A percentile compares a stretch with the other conserved stretches of the same genome.
These are phyloP conservation scores for Aurelia aurita DNA, from an alignment of 30 jellyfish, hydroid and myxozoan species.

Conservation along the genomic window DNA sequence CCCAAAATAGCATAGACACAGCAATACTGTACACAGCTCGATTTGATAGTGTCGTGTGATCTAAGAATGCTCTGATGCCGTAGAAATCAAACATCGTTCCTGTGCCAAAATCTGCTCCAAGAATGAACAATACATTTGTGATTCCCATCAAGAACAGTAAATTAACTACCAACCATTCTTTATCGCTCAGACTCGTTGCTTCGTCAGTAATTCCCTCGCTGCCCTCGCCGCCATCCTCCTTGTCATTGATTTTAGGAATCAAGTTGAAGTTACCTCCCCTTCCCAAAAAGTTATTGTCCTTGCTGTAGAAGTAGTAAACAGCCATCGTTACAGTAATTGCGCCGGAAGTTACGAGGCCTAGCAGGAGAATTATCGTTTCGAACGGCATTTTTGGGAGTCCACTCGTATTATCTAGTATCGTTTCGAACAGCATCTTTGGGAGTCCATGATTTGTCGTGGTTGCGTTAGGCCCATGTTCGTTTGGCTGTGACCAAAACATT, in stretches of 20 bases:
- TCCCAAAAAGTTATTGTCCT: slow-evolving; percentile 1
- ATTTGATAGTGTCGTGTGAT: slow-evolving; percentile 37
- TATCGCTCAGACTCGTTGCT: slow-evolving; percentile 8
- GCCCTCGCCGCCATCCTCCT: not conserved
- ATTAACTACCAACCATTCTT: slow-evolving; percentile 47
- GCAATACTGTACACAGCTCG: slow-evolving; percentile 41
- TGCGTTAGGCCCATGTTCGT: not conserved
- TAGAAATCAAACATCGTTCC: slow-evolving; percentile 58
- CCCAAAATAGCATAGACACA: slow-evolving; percentile 53
- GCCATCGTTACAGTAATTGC: slow-evolving; percentile 63
- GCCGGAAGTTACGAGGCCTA: slow-evolving; percentile 52
- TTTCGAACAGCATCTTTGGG: slow-evolving; percentile 45
- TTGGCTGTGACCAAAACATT: slow-evolving; percentile 40
- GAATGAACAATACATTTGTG: slow-evolving; percentile 8
- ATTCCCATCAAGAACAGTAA: slow-evolving; percentile 21
- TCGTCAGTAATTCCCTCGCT: slow-evolving; percentile 6
- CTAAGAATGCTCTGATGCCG: slow-evolving; percentile 48
- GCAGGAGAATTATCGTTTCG: slow-evolving; percentile 30
- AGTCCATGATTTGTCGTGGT: not conserved
- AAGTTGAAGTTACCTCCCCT: slow-evolving; percentile 6
- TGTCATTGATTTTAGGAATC: slow-evolving; percentile 6
- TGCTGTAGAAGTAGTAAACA: slow-evolving; percentile 36
- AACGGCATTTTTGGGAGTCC: slow-evolving; percentile 39
- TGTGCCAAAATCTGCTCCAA: slow-evolving; percentile 49
- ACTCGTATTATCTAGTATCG: not conserved